Conservation (phyloP, 1,140 invertebrate species). For the Brachionus plicatilis region DNA sequence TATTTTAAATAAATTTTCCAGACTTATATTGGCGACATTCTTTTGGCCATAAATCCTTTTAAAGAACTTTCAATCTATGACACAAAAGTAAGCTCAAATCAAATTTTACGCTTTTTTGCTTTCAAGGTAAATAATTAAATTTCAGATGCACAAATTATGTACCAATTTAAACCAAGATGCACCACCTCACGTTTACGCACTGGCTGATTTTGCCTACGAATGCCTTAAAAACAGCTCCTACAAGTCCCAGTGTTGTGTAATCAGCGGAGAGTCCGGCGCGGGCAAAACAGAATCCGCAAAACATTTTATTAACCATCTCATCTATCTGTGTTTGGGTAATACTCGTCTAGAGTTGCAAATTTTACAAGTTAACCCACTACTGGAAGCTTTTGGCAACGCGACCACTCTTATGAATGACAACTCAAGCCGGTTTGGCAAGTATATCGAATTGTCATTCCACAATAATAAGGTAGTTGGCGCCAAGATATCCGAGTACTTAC, state of each 20-base stretch:
- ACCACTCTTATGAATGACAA: slow-evolving; percentile 93
- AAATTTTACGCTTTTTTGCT: not conserved
- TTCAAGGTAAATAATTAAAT: slow-evolving; percentile 41
- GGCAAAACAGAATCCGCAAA: slow-evolving; percentile 76
- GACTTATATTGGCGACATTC: slow-evolving; percentile 75
- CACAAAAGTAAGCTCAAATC: slow-evolving; percentile 41
- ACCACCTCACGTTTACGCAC: slow-evolving; percentile 95
- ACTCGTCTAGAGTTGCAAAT: slow-evolving; percentile 71
- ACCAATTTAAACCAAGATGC: slow-evolving; percentile 93
- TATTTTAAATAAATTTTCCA: slow-evolving; percentile 58
- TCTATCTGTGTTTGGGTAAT: slow-evolving; percentile 51
- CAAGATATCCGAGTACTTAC: slow-evolving; percentile 70
- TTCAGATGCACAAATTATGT: slow-evolving; percentile 96
- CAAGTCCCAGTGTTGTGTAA: slow-evolving; percentile 72
- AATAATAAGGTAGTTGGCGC: slow-evolving; percentile 70
- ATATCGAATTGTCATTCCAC: slow-evolving; percentile 72
- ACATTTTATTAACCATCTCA: slow-evolving; percentile 71
- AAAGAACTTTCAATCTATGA: slow-evolving; percentile 86
- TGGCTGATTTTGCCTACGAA: slow-evolving; percentile 92
- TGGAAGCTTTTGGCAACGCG: slow-evolving; percentile 89
- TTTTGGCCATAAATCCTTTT: slow-evolving; percentile 72
- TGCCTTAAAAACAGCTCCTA: slow-evolving; percentile 82
- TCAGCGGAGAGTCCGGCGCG: slow-evolving; percentile 72
- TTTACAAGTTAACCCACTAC: slow-evolving; percentile 89
- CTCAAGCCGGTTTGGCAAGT: slow-evolving; percentile 81